Evolutionary conservation across 2,797 vertebrate species (phyloP), one percentile per base, ranked within the genome.

Genomic region (Pterois miles): DNA sequence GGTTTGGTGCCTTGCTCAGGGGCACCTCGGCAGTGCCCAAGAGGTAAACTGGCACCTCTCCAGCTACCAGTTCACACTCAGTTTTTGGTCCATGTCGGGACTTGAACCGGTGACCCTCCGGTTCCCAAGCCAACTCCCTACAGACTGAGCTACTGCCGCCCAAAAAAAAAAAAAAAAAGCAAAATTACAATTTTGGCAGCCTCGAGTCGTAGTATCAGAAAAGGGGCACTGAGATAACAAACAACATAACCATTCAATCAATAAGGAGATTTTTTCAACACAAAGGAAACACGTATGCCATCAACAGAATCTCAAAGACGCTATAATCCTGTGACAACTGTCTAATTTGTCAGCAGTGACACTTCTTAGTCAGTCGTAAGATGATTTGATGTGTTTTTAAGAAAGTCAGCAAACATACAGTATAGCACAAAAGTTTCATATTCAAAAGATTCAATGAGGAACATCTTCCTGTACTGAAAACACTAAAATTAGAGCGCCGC

Each of bases 401-500:
- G 43, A 74, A 29, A 18, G 18, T 33, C 50, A 18, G 20, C 40
- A 48, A 27, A n/a, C n/a, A n/a, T 50, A 69, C 2, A 23, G 23
- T n/a, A n/a, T n/a, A 43, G 16, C 5, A 27, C 2, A 31, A 38
- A 38, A 10, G 23, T 71, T 16, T 6, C 10, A 57, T 43, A 50
- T 48, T 13, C 10, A 25, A 40, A 25, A 12, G n/a, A 43, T 33
- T 53, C 0, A 8, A 12, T 11, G 25, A 25, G 18, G 13, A 52
- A 46, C 9, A 43, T 23, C 22, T 31, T 62, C 16, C 43, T 48
- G 50, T 6, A 25, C 20, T 66, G 23, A 75, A 83, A 58, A 64
- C 40, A 27, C 46, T 74, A 50, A 74, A 40, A 46, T 68, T 50
- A 83, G 58, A 69, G 27, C 29, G 43, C 56, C 40, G 13, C 20